A percentile compares a stretch with the other conserved stretches of the same genome.
Conservation (phyloP, 2,113 vertebrate species). For the Pseudolaguvia tuberculata region DNA sequence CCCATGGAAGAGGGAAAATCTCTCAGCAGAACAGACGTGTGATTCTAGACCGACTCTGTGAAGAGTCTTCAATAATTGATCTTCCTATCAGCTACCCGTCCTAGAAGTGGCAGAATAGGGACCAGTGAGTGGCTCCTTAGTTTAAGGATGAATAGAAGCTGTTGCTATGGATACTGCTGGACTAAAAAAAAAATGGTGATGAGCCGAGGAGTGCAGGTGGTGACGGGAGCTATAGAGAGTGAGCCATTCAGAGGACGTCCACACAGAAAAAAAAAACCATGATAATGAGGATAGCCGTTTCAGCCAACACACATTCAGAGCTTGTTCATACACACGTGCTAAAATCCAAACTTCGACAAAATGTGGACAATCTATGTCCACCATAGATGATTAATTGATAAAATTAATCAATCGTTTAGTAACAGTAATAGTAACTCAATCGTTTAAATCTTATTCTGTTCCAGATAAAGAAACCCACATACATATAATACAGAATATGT, state of each 20-base stretch:
- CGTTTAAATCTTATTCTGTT: neutral
- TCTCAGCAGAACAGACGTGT: constrained; percentile 22
- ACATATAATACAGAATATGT: neutral
- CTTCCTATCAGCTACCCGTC: constrained; percentile 41
- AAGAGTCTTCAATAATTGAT: constrained; percentile 65
- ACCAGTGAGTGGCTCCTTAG: constrained; percentile 51
- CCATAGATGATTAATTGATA: neutral
- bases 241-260: constrained; percentile 52
- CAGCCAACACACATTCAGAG: neutral
- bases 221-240: constrained; percentile 50
- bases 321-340: neutral
- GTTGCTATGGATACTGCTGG: constrained; percentile 71
- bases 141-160: constrained; percentile 60
- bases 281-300: constrained; percentile 18
- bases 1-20: constrained; percentile 16
- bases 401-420: neutral
- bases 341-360: neutral
- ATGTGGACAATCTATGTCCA: too few relatives aligned
- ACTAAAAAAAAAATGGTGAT: constrained; percentile 46
- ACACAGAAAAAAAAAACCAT: constrained; percentile 19
- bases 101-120: constrained; percentile 45
- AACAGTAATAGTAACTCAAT: neutral
- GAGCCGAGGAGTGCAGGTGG: constrained; percentile 62
- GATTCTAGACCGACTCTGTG: constrained; percentile 43
- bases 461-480: neutral